Evolutionary conservation across 2,113 vertebrate species (phyloP), one percentile per base, ranked within the genome.

Genomic region (Ibidorhyncha struthersii): DNA sequence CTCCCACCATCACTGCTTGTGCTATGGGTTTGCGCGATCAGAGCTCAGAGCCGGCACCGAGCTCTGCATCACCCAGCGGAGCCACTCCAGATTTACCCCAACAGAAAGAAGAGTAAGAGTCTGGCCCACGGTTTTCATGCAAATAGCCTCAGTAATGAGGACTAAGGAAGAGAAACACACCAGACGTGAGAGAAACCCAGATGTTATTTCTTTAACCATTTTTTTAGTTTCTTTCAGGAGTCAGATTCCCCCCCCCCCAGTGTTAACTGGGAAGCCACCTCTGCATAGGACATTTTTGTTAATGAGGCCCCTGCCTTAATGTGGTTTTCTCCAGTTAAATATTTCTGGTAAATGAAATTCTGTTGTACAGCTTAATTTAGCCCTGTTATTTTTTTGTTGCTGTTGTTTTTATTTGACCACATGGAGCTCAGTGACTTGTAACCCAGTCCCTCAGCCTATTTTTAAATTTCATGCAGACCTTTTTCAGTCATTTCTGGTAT

Each of bases 371-470:
- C 84, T 97, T 96, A 89, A 93, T 96, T 98, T 97, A 96, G 96
- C 88, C 72, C 25, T 38, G 82, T 26, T 82, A 23, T 97, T 97
- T 96, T 87, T 82, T 96, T 97, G 43, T 81, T 95, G n/a, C 43
- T 86, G 69, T 87, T 96, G 92, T 83, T 94, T 96, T 97, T 87
- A 93, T 95, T 97, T 97, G 96, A 97, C 79, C 86, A 62, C 86
- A 92, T 30, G 82, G 95, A 89, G 93, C 96, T 96, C 94, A 94
- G 97, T 94, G 97, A 96, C 94, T 93, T 96, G 72, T 97, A 96
- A 95, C 95, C 69, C 91, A 88, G 96, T 97, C 97, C 90, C 96
- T 96, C 93, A 82, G 96, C 69, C 98, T 98, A 98, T 98, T 98
- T 98, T 98, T 98, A 98, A 96, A 96, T 97, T 96, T 98, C 95